Evolutionary conservation across 2,888 invertebrate genomes (phyloP), one percentile per base, ranked within the genome.

Genomic region (Eucriotettix oculatus): DNA sequence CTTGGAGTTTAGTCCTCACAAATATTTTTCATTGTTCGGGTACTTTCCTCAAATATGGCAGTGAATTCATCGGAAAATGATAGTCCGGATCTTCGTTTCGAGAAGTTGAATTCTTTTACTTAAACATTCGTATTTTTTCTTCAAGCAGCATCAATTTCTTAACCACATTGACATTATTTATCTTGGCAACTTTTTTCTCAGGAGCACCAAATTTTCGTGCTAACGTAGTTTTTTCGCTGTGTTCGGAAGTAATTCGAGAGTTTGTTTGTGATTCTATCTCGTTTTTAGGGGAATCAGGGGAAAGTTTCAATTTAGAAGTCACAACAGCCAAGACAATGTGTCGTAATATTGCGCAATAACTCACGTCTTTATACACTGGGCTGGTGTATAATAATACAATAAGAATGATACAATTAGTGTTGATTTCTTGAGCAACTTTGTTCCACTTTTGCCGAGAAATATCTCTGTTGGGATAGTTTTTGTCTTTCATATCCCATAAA

Each of bases 381-480:
- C n/a, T n/a, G n/a, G n/a, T n/a, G n/a, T n/a, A 41, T 56, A 2
- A 40, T 10, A 56, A 56, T 56, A 56, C 17, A 56, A 29, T 10
- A 56, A 9, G 17, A 41, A 40, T 41, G 40, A 40, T 56, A 56
- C 56, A 41, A 41, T 41, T 56, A 56, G 56, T 56, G 56, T 56
- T 56, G 56, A 56, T 40, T 56, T 56, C 56, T 56, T 29, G 10
- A 40, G 56, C 56, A 56, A 56, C 56, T 56, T 56, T 56, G 40
- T 55, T 29, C 9, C 55, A 55, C 55, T 55, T 55, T 40, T 55
- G 55, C 29, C 29, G 55, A 55, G 29, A 55, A 55, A 17, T 55
- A 17, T 55, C 17, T 55, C 29, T 40, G 17, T 55, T 29, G n/a
- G n/a, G n/a, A 55, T 55, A 55, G 16, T 29, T 29, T 40, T 10